Base-by-base conservation (phyloP, 2,888 invertebrate species). In the Drosophila borborema region DNA sequence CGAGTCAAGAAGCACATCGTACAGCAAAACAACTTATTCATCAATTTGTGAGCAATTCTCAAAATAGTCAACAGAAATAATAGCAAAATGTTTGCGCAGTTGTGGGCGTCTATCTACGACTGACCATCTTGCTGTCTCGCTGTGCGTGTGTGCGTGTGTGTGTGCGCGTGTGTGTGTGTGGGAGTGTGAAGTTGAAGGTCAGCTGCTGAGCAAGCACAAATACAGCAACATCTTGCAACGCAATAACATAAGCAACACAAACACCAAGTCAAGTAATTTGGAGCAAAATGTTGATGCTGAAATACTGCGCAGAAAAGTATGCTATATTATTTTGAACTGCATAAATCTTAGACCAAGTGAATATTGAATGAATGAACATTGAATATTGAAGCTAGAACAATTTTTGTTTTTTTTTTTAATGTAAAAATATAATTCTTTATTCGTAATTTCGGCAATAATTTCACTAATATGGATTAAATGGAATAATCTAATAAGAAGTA, bases 21-120 rank as follows among this genome's bases (percentile, higher is more conserved):
- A 41, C 46, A 67, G 72, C 66, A 76, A 79, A 80, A 80, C 81
- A 82, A 81, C 82, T 81, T 81, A 81, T 81, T 82, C 81, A 81
- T 81, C 81, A 81, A 81, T 81, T 81, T 81, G 82, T 81, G 80
- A 62, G 82, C 80, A 81, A 80, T 81, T 75, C 80, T 74, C 62
- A 74, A 81, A 80, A 77, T 80, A 81, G 80, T 74, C 77, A 67
- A 77, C 61, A 49, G 51, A 81, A 78, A 80, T 80, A 81, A 81
- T 81, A 51, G 72, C 70, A 58, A 72, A 60, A 45, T 70, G 58
- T 64, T 48, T 54, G 59, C 55, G 38, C 56, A 12, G 55, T 23
- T 64, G 49, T 60, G 59, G 59, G 63, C 41, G 60, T 63, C 31
- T 74, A 56, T 64, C 56, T 58, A 14, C 43, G 18, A 28, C 18